phyloP scores from a whole-genome alignment of 2,797 vertebrate species.

The Petrocephalus sullivani region DNA sequence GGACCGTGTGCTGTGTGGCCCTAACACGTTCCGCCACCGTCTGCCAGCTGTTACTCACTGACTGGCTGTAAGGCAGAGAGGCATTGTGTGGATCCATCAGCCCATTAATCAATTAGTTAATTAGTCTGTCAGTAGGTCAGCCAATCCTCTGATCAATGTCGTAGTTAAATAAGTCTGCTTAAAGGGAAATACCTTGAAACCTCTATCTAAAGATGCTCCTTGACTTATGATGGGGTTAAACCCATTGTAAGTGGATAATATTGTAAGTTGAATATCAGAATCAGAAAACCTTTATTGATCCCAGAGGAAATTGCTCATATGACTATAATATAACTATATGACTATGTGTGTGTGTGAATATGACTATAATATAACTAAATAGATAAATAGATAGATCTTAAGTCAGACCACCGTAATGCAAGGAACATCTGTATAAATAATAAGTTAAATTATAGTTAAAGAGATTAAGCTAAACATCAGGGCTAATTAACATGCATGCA shows the following conservation, averaged over 20 bases:
- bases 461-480: not conserved
- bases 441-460: not conserved
- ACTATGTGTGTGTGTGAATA: too few species aligned
- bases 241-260: not conserved
- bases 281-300: too few species aligned
- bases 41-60: constrained; percentile 93
- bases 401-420: too few species aligned
- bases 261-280: too few species aligned
- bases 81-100: not conserved
- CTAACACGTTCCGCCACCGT: constrained; percentile 86
- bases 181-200: not conserved
- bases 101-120: not conserved
- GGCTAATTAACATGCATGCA: not conserved
- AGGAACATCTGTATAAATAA: too few species aligned
- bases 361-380: not conserved
- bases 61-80: constrained; percentile 66
- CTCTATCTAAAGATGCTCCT: not conserved
- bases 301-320: too few species aligned
- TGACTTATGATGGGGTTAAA: not conserved
- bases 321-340: too few species aligned
- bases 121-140: not conserved
- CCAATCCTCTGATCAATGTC: not conserved
- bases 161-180: not conserved
- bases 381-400: not conserved
- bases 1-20: constrained; percentile 72